Evolutionary conservation across 2,888 invertebrate species (phyloP).

Genomic region (Dorcus parallelipipedus): DNA sequence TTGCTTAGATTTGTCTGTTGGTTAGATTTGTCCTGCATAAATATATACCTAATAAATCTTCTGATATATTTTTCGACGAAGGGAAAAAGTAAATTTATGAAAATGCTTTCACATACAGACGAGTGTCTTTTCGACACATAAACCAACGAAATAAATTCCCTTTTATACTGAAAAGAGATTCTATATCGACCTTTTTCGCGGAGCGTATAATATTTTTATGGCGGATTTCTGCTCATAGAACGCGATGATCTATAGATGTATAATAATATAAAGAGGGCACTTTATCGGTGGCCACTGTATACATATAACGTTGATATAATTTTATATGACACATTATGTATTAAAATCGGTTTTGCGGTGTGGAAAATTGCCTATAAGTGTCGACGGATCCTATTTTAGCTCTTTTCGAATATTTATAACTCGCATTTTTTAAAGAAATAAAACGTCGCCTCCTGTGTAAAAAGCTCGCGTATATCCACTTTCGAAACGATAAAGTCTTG

Average conservation of each 20-base stretch:
- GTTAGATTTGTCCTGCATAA: too few relatives aligned
- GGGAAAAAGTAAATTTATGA: slow-evolving; percentile 25
- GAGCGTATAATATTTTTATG: slow-evolving; percentile 43
- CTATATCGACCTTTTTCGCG: slow-evolving; percentile 28
- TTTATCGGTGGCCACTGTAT: slow-evolving; percentile 42
- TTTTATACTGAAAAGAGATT: slow-evolving; percentile 29
- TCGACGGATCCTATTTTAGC: slow-evolving; percentile 26
- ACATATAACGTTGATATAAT: slow-evolving; percentile 43
- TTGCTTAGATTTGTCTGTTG: too few relatives aligned
- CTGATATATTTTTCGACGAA: slow-evolving; percentile 10
- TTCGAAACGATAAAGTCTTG: background rate
- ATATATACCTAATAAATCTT: slow-evolving; percentile 17
- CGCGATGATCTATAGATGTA: slow-evolving; percentile 47
- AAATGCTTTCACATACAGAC: slow-evolving; percentile 26
- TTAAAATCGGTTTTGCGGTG: slow-evolving; percentile 50
- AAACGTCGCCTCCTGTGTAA: slow-evolving; percentile 11
- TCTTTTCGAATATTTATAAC: slow-evolving; percentile 19
- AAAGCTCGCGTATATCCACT: background rate
- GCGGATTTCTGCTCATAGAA: slow-evolving; percentile 42
- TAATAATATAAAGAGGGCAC: slow-evolving; percentile 45
- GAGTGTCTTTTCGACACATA: slow-evolving; percentile 28
- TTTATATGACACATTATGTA: slow-evolving; percentile 51
- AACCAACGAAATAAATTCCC: slow-evolving; percentile 30
- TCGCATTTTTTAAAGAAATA: slow-evolving; percentile 15
- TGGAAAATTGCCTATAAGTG: slow-evolving; percentile 50